Evolutionary conservation across 2,797 vertebrate species (phyloP).

Genomic region (Rhinella marina): DNA sequence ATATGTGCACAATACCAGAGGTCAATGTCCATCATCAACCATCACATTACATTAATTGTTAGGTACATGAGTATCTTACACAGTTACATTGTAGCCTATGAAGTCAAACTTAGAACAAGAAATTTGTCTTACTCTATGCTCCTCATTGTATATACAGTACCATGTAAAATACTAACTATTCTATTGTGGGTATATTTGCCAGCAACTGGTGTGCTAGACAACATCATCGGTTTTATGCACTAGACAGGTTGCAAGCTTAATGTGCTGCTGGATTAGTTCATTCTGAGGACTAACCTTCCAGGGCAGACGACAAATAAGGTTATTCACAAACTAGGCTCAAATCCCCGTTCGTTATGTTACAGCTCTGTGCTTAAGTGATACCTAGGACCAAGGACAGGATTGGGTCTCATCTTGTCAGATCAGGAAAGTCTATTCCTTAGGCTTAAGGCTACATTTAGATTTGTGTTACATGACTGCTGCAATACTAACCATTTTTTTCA

Average conservation of each 20-base stretch:
- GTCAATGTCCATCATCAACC: no score
- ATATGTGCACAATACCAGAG: no score
- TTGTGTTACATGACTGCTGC: no score
- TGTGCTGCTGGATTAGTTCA: not conserved
- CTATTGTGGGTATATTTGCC: not conserved
- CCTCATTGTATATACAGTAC: no score
- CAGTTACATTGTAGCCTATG: not conserved
- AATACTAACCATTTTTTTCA: no score
- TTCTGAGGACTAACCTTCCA: not conserved
- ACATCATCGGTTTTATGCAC: not conserved
- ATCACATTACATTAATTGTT: no score
- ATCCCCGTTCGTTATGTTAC: not conserved
- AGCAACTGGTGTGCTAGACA: not conserved
- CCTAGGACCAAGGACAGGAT: not conserved
- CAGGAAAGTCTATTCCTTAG: no score
- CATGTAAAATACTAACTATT: no score
- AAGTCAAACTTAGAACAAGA: no score
- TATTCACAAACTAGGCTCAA: not conserved
- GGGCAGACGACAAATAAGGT: not conserved
- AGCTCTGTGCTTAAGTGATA: no score
- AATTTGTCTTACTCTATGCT: no score
- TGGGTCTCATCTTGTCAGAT: not conserved
- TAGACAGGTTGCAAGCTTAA: not conserved
- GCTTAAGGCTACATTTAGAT: no score
- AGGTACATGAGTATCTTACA: not conserved